Evolutionary conservation across 2,888 invertebrate genomes (phyloP).

Genomic region (Lochmaea crataegi): DNA sequence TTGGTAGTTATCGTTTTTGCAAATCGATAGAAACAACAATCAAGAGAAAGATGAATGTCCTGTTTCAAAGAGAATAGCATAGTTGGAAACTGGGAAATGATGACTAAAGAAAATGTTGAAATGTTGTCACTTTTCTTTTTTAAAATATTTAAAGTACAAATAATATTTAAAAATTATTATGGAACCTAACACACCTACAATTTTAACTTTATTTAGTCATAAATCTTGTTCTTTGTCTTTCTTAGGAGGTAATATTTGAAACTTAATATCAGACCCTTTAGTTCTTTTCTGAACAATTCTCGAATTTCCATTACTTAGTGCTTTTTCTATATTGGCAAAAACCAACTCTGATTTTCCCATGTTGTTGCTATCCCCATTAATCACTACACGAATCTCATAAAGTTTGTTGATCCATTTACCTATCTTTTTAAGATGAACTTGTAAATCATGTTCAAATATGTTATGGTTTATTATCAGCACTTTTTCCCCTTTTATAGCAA

Average conservation of each 20-base stretch:
- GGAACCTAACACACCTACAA: constrained; percentile 28
- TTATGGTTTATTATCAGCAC: constrained; percentile 71
- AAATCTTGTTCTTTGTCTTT: constrained; percentile 47
- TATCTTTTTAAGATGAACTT: constrained; percentile 74
- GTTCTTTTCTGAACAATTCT: constrained; percentile 73
- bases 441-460: constrained; percentile 76
- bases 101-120: not conserved
- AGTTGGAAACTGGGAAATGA: too few relatives aligned
- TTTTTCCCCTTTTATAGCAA: constrained; percentile 72
- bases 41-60: too few relatives aligned
- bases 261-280: constrained; percentile 73
- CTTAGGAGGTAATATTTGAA: constrained; percentile 71
- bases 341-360: constrained; percentile 68
- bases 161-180: constrained; percentile 42
- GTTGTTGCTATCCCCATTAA: constrained; percentile 66
- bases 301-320: constrained; percentile 62
- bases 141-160: constrained; percentile 32
- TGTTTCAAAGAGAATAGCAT: too few relatives aligned
- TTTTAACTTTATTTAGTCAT: constrained; percentile 49
- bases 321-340: constrained; percentile 68
- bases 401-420: constrained; percentile 74
- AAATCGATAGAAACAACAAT: too few relatives aligned
- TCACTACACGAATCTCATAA: constrained; percentile 73
- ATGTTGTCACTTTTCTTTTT: not conserved
- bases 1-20: too few relatives aligned